phyloP scores from a whole-genome alignment of 2,888 invertebrate genomes.

The Hofmannophila pseudospretella region DNA sequence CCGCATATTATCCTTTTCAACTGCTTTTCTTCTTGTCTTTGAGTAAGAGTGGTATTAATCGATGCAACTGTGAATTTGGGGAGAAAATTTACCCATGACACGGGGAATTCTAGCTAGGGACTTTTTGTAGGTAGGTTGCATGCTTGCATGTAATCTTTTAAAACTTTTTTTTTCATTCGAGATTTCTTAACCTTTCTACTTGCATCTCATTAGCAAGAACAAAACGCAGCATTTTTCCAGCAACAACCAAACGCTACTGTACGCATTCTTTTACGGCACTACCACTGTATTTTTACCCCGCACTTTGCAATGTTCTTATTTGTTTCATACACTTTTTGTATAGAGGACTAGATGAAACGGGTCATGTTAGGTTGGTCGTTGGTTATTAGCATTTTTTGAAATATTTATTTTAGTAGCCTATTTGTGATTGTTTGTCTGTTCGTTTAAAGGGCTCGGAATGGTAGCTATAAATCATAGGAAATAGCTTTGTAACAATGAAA shows the following conservation, averaged over 20 bases:
- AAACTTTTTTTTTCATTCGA: no score
- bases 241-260: slow-evolving; percentile 30
- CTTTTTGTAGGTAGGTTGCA: no score
- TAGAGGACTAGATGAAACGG: slow-evolving; percentile 7
- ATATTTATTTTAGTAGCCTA: slow-evolving; percentile 61
- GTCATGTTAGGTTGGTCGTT: slow-evolving; percentile 7
- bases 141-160: no score
- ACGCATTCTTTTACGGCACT: slow-evolving; percentile 6
- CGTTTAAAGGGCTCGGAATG: slow-evolving; percentile 44
- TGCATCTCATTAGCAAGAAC: slow-evolving; percentile 32
- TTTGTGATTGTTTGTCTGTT: slow-evolving; percentile 47
- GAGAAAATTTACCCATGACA: no score
- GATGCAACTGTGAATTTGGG: no score
- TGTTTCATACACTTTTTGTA: slow-evolving; percentile 6
- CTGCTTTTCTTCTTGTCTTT: no score
- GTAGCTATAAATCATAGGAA: slow-evolving; percentile 34
- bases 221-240: slow-evolving; percentile 26
- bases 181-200: slow-evolving; percentile 6
- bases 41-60: no score
- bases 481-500: slow-evolving; percentile 24
- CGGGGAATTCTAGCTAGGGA: no score
- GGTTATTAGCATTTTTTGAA: slow-evolving; percentile 49
- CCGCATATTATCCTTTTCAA: no score
- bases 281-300: slow-evolving; percentile 2
- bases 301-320: slow-evolving; percentile 8